Evolutionary conservation across 2,113 vertebrate species (phyloP).

Genomic region (Jacana jacana): DNA sequence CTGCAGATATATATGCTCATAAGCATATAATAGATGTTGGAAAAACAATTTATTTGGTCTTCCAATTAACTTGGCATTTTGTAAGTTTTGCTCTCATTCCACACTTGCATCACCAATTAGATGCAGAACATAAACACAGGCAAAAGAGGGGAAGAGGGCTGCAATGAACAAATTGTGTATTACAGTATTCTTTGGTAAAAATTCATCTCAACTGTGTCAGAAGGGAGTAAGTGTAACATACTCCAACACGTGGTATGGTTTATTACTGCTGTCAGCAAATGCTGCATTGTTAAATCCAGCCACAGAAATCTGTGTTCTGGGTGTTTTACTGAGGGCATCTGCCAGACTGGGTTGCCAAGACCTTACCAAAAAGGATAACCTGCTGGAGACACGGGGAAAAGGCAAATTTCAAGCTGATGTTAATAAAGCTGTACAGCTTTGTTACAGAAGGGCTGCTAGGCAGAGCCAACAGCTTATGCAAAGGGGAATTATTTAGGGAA

Average conservation of each 20-base stretch:
- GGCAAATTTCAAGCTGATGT: not conserved
- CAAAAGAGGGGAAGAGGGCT: not conserved
- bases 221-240: not conserved
- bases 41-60: not conserved
- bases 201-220: not conserved
- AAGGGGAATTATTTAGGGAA: slow-evolving; percentile 35
- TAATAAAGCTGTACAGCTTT: not conserved
- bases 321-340: not conserved
- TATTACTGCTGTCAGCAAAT: not conserved
- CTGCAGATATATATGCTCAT: not conserved
- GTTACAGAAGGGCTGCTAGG: not conserved
- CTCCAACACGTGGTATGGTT: not conserved
- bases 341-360: not conserved
- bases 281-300: not conserved
- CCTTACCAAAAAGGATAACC: not conserved
- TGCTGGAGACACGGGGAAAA: not conserved
- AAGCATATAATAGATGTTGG: not conserved
- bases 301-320: not conserved
- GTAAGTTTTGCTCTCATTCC: not conserved
- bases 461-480: slow-evolving; percentile 45
- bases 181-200: not conserved
- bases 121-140: not conserved
- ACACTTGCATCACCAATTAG: not conserved
- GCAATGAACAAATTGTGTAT: not conserved
- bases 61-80: not conserved